Base-by-base conservation (phyloP, 1,140 invertebrate species). In the Temnothorax nylanderi region DNA sequence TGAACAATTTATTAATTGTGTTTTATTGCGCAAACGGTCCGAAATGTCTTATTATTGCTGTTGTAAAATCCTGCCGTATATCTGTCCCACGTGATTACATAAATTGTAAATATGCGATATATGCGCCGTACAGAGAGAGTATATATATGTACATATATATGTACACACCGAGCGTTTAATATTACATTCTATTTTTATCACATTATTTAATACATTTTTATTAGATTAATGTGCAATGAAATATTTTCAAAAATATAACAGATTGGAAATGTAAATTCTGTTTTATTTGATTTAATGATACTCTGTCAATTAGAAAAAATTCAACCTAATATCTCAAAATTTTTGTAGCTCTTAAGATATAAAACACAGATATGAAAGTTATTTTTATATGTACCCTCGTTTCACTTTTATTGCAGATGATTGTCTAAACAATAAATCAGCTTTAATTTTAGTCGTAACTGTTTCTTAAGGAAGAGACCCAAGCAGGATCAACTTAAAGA, bases 401-500 rank as follows among this genome's bases (percentile, higher is more conserved):
- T 88, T 74, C 69, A 37, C 87, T 85, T 91, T 91, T 80, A 60
- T 90, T 92, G 89, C 88, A 95, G 94, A 95, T 95, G 94, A 90
- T 90, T 91, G 74, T 89, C 67, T 95, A 89, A 94, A 89, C 71
- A 65, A 85, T 84, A 87, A 54, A 88, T 81, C 51, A 88, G 82
- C 74, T 87, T 87, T 88, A 90, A 75, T 72, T 84, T 75, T 77
- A 86, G 72, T 80, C 44, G 71, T 85, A 89, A 86, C 49, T 77
- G 69, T 60, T 85, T 89, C 74, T 74, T 26, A 72, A 74, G 41
- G 4, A 32, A 90, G 58, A 86, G 47, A 80, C 13, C 75, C 78
- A 78, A 81, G 10, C 51, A 56, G 72, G 51, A 91, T 85, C 49
- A 58, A 89, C 76, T n/a, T n/a, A 88, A 91, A 85, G 92, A 99